phyloP scores from a whole-genome alignment of 2,888 invertebrate genomes.

The Sepioteuthis lessoniana region DNA sequence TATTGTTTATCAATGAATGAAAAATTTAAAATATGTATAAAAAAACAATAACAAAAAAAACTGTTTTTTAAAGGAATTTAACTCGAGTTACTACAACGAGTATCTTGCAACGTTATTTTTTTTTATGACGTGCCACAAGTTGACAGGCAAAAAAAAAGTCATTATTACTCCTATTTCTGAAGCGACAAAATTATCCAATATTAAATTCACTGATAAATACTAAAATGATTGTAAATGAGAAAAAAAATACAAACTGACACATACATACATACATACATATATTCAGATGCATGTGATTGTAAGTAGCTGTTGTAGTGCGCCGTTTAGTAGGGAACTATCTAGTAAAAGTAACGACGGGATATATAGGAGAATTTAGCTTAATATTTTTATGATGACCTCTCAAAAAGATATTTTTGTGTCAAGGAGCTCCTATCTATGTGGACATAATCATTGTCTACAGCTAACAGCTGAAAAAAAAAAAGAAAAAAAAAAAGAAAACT shows the following conservation, averaged over 20 bases:
- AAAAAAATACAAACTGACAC: background rate
- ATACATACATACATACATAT: background rate
- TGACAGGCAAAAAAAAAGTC: background rate
- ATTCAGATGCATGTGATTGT: background rate
- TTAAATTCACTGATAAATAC: background rate
- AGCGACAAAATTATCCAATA: background rate
- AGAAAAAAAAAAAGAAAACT: too few species aligned
- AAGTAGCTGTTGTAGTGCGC: background rate
- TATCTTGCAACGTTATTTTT: background rate
- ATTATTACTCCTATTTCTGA: background rate
- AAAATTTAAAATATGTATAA: background rate
- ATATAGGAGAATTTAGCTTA: background rate
- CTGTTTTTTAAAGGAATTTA: background rate
- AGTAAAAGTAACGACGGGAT: background rate
- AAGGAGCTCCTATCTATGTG: slow-evolving; percentile 5
- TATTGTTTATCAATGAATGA: too few species aligned
- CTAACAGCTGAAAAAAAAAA: background rate
- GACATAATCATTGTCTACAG: background rate
- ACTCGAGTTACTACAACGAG: background rate
- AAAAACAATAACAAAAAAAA: background rate
- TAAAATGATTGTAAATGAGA: background rate
- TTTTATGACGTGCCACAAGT: background rate
- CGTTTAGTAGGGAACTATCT: background rate
- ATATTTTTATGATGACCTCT: slow-evolving; percentile 33
- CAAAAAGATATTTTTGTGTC: background rate